Base-by-base conservation (phyloP, 2,888 invertebrate genomes). In the Xestia xanthographa region DNA sequence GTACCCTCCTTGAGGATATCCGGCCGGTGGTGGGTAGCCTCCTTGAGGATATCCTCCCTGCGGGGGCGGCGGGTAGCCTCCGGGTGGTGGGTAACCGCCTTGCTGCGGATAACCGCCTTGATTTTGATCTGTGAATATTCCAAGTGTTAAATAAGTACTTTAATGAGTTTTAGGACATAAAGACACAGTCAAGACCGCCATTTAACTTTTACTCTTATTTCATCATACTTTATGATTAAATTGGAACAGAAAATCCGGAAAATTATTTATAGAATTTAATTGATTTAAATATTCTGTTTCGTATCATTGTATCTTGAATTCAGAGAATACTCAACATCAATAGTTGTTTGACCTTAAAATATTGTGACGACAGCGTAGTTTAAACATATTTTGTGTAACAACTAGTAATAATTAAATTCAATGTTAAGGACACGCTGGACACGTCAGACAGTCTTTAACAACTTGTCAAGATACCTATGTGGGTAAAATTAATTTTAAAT, bases 21-120 rank as follows among this genome's bases (percentile, higher is more conserved):
- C 96, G 0, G 86, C 91, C 22, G 85, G 92, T 0, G 90, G 89
- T 1, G 95, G 95, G 67, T 93, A 93, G 0, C 58, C 90, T 17
- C 92, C 66, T 8, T 48, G 78, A 1, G 95, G 95, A 81, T 95
- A 95, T 0, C 95, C 95, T 1, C 93, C 94, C 38, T 80, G 82
- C 26, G 65, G 85, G 3, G 95, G 95, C 6, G 95, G 95, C 0
- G 95, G 95, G 81, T 95, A 95, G 0, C 95, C 96, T 0, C 87
- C 91, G 20, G 85, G 92, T 0, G 90, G 89, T 67, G 91, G 90
- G 75, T 92, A 92, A 14, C 84, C 92, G 12, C 91, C 97, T 95
- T 92, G 94, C 65, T 93, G 94, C 66, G 81, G 89, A 66, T 85
- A 84, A 29, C 83, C 83, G 22, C 92, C 97, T 95, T 92, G 94